Conservation (phyloP, 2,797 vertebrate genomes). For the Brachyrhaphis roseni region DNA sequence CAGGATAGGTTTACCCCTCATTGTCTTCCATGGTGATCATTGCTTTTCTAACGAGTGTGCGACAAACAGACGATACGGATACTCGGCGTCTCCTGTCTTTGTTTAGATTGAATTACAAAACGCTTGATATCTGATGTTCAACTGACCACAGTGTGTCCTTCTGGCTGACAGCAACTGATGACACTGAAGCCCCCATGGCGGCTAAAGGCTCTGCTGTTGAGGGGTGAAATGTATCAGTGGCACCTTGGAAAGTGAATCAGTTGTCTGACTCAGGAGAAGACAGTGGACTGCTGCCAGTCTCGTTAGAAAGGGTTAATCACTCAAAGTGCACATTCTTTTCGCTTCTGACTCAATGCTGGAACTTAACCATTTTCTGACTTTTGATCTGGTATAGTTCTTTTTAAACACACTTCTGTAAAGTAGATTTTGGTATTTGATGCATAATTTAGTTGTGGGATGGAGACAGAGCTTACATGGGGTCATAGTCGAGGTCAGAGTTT, state of each 20-base stretch:
- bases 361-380: constrained; percentile 3
- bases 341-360: constrained; percentile 23
- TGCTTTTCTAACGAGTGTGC: constrained; percentile 47
- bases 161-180: constrained; percentile 40
- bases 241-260: constrained; percentile 72
- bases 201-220: constrained; percentile 53
- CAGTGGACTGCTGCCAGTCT: constrained; percentile 29
- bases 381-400: background rate
- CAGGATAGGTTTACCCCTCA: constrained; percentile 47
- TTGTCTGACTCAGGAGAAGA: constrained; percentile 37
- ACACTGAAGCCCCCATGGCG: constrained; percentile 36
- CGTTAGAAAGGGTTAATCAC: constrained; percentile 52
- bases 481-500: constrained; percentile 8
- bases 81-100: constrained; percentile 53
- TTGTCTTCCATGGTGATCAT: constrained; percentile 31
- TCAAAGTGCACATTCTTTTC: constrained; percentile 31
- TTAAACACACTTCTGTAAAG: background rate
- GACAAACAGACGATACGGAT: constrained; percentile 60
- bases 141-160: constrained; percentile 70
- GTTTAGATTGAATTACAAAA: constrained; percentile 77
- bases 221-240: constrained; percentile 66
- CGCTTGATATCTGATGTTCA: constrained; percentile 72
- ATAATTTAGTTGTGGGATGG: constrained; percentile 2
- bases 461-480: constrained; percentile 14
- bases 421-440: constrained; percentile 10